phyloP scores from a whole-genome alignment of 2,888 invertebrate species.

The Portevinia maculata region DNA sequence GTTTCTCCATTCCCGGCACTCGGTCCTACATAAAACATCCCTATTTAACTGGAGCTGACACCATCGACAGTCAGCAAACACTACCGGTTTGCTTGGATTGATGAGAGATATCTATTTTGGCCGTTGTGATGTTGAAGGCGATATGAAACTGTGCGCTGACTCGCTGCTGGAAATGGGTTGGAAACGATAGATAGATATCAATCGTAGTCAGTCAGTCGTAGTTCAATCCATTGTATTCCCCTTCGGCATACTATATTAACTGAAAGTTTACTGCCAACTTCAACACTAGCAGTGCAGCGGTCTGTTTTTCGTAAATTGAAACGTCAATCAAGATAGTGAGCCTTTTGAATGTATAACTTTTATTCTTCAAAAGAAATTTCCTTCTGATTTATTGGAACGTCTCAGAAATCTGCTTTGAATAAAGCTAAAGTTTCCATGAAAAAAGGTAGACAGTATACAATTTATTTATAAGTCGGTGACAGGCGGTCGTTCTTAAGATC shows the following conservation, averaged over 20 bases:
- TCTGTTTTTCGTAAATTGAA: no score
- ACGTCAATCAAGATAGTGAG: no score
- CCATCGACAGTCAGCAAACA: slow-evolving; percentile 23
- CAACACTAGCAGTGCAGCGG: no score
- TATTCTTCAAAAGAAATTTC: background rate
- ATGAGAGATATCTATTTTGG: slow-evolving; percentile 61
- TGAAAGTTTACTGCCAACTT: slow-evolving; percentile 21
- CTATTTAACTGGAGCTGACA: slow-evolving; percentile 14
- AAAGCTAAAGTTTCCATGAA: no score
- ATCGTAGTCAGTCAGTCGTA: slow-evolving; percentile 50
- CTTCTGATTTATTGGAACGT: background rate
- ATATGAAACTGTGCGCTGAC: slow-evolving; percentile 28
- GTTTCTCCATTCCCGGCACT: background rate
- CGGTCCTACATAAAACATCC: background rate
- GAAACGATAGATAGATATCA: slow-evolving; percentile 60
- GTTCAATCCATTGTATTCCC: no score
- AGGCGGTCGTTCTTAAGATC: no score
- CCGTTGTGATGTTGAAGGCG: slow-evolving; percentile 44
- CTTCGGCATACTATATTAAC: slow-evolving; percentile 11
- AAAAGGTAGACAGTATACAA: no score
- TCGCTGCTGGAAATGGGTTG: slow-evolving; percentile 46
- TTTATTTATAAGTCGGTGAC: no score
- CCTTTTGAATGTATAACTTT: background rate
- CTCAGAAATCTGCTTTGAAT: no score
- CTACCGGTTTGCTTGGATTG: slow-evolving; percentile 46